Conservation (phyloP, 2,113 vertebrate genomes). For the Proteles cristata region DNA sequence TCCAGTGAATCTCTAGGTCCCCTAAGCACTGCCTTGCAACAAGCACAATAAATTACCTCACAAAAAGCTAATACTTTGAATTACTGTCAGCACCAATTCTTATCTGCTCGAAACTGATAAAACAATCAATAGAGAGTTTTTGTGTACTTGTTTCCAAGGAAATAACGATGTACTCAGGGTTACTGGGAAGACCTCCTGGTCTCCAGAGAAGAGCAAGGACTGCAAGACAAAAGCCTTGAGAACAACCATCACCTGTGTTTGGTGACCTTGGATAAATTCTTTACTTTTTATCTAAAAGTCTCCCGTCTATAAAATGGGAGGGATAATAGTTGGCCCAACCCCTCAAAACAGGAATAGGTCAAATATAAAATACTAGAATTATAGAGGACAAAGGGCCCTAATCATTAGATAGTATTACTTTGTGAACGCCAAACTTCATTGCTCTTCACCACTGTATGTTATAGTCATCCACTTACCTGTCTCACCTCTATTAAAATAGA, state of each 20-base stretch:
- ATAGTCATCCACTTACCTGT: neutral
- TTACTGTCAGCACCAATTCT: slow-evolving; percentile 74
- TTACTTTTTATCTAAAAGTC: neutral
- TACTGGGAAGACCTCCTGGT: slow-evolving; percentile 39
- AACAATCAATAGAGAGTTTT: slow-evolving; percentile 82
- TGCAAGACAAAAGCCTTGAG: neutral
- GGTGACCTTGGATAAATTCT: neutral
- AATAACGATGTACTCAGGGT: slow-evolving; percentile 55
- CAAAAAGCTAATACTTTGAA: slow-evolving; percentile 71
- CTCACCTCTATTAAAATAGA: neutral
- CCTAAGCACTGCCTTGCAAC: slow-evolving; percentile 69
- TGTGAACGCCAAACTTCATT: neutral
- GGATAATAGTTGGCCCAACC: neutral
- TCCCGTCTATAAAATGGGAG: slow-evolving; percentile 59
- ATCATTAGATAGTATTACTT: neutral
- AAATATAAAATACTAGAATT: neutral
- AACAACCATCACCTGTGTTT: neutral
- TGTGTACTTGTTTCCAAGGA: slow-evolving; percentile 69
- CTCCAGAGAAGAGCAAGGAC: neutral
- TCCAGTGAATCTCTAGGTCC: slow-evolving; percentile 59
- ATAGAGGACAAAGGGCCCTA: neutral
- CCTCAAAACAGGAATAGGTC: neutral
- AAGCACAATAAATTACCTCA: slow-evolving; percentile 74
- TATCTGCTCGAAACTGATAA: slow-evolving; percentile 80
- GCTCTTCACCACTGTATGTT: neutral